Percentiles rank a stretch among this genome's conserved stretches.
phyloP scores from a whole-genome alignment of 2,113 vertebrate genomes.

The Cyanoramphus novaezelandiae region DNA sequence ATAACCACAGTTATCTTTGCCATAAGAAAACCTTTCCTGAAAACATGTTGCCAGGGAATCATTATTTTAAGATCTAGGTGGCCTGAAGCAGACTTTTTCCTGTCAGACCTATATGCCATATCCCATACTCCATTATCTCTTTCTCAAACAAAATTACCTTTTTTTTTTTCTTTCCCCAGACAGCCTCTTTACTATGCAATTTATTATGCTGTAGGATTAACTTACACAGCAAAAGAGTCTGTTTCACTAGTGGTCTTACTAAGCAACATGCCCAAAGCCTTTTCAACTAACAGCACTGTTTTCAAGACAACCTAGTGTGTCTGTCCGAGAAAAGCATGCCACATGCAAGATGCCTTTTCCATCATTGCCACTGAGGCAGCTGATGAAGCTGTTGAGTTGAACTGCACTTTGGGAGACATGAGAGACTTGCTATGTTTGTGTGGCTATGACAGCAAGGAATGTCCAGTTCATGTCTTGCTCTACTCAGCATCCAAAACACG shows the following conservation, averaged over 20 bases:
- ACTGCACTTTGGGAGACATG: neutral
- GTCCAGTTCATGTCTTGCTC: neutral
- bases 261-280: neutral
- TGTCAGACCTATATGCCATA: neutral
- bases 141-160: neutral
- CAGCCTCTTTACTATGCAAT: neutral
- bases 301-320: neutral
- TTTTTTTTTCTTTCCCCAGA: neutral
- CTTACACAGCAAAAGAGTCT: neutral
- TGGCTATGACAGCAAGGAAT: neutral
- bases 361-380: neutral
- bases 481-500: neutral
- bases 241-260: neutral
- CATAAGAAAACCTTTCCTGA: neutral
- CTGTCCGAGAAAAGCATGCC: neutral
- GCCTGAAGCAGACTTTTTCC: neutral
- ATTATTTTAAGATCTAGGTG: neutral
- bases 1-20: neutral
- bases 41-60: neutral
- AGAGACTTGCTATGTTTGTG: neutral
- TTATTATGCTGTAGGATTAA: neutral
- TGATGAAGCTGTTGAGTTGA: neutral
- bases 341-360: neutral
- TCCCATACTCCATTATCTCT: neutral
- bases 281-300: neutral